phyloP scores from a whole-genome alignment of 2,113 vertebrate species.

The Paradoxurus hermaphroditus region DNA sequence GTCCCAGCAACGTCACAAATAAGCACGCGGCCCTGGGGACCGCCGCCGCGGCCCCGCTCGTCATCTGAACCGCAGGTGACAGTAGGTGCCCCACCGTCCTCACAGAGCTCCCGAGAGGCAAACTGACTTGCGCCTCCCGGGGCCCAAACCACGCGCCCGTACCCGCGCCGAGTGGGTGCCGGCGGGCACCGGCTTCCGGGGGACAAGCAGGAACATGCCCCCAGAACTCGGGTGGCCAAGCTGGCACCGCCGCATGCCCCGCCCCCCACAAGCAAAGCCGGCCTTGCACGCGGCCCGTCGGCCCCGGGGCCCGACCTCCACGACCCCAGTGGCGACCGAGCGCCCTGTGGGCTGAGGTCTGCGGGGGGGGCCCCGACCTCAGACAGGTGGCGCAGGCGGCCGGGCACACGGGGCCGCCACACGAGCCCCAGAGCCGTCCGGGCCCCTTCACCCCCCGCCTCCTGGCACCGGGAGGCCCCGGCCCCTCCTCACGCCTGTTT shows the following conservation, averaged over 20 bases:
- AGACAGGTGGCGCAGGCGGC: background rate
- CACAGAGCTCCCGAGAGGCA: background rate
- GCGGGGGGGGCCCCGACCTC: no score
- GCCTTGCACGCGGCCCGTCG: background rate
- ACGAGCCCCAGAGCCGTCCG: background rate
- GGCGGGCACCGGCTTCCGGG: rapidly evolving
- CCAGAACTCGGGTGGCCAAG: background rate
- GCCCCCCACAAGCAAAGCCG: background rate
- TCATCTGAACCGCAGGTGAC: background rate
- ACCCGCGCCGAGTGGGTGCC: rapidly evolving
- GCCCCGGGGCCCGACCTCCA: no score
- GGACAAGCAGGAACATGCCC: rapidly evolving
- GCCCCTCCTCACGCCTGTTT: background rate
- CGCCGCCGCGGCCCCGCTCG: background rate
- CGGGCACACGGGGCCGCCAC: background rate
- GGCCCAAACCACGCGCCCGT: background rate
- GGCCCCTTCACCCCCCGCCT: background rate
- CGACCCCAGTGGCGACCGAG: background rate
- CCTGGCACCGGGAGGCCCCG: background rate
- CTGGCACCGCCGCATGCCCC: background rate
- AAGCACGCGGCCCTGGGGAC: background rate
- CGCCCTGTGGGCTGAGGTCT: rapidly evolving
- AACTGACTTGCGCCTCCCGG: background rate
- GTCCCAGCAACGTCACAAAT: background rate
- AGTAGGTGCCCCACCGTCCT: rapidly evolving